Evolutionary conservation across 1,140 invertebrate genomes (phyloP), one percentile per base, ranked within the genome.

Genomic region (Drosophila ogumai): DNA sequence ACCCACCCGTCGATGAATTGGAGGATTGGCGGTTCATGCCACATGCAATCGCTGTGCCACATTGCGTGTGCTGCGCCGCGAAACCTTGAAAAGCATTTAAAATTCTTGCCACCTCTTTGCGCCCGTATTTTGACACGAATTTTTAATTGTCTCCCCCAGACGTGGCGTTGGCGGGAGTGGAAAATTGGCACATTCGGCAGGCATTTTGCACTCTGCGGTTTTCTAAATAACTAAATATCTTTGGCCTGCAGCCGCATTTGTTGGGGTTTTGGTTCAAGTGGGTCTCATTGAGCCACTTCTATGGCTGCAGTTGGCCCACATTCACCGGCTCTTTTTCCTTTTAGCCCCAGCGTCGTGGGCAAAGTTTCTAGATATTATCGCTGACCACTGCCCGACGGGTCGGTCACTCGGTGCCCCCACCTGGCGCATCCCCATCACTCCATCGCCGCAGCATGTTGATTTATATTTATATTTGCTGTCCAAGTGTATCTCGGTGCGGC

Each of bases 61-160:
- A 76, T 87, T 72, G 80, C 80, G 71, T 86, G 77, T 60, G 50
- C 19, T 31, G 64, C 31, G 19, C 12, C 19, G 36, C 12, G 28
- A 58, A 85, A 90, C 84, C 84, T 88, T 88, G 84, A 90, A 90
- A 75, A 66, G 77, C 67, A 81, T 71, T 88, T 88, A 88, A 88
- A 88, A 90, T 88, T 73, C 81, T 79, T 81, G 49, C 43, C 77
- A 60, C 69, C 67, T 73, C 65, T 72, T 58, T 38, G 43, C 65
- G 12, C 12, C 28, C 64, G 85, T 71, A 87, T 81, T 88, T 81
- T 90, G 84, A 88, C 84, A 88, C 81, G 76, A 73, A 85, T 88
- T 90, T 90, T 85, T 84, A 81, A 81, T 88, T 90, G 84, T 90
- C 67, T 43, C 38, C 43, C 34, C 25, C 54, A n/a, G 6, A 10